Percentiles rank a stretch among this genome's conserved stretches.
Evolutionary conservation across 30 jellyfish, hydroid and myxozoan genomes (phyloP).

Genomic region (Rhopilema esculentum): DNA sequence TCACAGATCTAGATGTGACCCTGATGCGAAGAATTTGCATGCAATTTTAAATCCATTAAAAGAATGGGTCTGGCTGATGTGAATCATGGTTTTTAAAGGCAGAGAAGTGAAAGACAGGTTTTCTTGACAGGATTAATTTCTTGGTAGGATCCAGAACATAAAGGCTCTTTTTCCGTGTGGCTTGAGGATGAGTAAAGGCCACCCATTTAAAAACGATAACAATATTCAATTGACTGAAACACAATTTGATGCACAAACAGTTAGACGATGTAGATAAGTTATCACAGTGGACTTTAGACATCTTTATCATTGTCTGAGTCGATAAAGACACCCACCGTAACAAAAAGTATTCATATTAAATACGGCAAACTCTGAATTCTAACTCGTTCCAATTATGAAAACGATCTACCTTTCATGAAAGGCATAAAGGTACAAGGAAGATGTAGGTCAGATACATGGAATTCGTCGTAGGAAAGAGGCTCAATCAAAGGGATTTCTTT

Average conservation of each 20-base stretch:
- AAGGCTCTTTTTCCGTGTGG: neutral
- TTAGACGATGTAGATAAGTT: neutral
- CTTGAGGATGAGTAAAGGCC: neutral
- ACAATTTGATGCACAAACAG: neutral
- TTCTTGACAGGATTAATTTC: neutral
- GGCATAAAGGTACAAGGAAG: too few species aligned
- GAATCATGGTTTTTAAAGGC: neutral
- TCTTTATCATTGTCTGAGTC: neutral
- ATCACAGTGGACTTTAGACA: neutral
- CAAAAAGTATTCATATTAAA: neutral
- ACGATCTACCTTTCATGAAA: too few species aligned
- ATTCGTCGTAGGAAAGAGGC: too few species aligned
- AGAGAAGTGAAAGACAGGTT: neutral
- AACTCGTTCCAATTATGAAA: too few species aligned
- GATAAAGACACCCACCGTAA: neutral
- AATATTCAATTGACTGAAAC: neutral
- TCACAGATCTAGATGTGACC: neutral
- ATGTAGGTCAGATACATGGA: too few species aligned
- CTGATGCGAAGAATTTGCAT: neutral
- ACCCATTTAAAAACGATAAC: neutral
- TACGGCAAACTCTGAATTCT: neutral
- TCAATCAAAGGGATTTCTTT: too few species aligned
- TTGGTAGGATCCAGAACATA: neutral
- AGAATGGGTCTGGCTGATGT: neutral
- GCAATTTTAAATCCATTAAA: neutral